Conservation (phyloP, 2,888 invertebrate species). For the Drosophila nigricruria region DNA sequence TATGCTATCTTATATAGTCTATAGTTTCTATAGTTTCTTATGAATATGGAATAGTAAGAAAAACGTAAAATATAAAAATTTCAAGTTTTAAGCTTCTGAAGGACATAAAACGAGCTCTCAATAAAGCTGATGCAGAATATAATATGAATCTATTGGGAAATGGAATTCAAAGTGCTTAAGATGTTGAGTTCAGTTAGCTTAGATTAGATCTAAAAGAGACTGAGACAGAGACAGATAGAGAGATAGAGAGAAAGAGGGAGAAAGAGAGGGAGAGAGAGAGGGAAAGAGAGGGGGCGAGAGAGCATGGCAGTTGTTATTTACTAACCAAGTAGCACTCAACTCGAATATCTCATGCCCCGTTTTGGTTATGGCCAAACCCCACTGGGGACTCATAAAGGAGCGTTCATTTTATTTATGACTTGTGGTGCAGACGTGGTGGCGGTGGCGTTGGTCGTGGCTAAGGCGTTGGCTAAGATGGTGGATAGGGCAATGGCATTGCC, state of each 20-base stretch:
- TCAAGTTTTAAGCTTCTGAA: neutral
- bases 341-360: constrained; percentile 10
- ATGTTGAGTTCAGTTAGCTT: constrained; percentile 3
- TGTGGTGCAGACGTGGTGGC: constrained; percentile 15
- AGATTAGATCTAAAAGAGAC: neutral
- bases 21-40: too few relatives aligned
- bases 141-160: constrained; percentile 9
- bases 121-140: constrained; percentile 2
- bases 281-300: neutral
- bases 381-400: constrained; percentile 50
- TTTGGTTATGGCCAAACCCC: constrained; percentile 5
- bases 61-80: neutral
- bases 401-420: constrained; percentile 57
- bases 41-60: neutral
- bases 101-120: neutral
- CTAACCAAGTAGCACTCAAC: constrained; percentile 1
- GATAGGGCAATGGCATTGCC: constrained; percentile 10
- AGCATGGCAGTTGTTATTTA: constrained; percentile 5
- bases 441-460: neutral
- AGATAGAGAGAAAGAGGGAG: neutral
- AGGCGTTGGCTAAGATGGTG: constrained; percentile 3
- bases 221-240: neutral
- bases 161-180: constrained; percentile 1
- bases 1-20: too few relatives aligned
- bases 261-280: neutral